Base-by-base conservation (phyloP, 2,113 vertebrate species). In the Anseranas semipalmata region DNA sequence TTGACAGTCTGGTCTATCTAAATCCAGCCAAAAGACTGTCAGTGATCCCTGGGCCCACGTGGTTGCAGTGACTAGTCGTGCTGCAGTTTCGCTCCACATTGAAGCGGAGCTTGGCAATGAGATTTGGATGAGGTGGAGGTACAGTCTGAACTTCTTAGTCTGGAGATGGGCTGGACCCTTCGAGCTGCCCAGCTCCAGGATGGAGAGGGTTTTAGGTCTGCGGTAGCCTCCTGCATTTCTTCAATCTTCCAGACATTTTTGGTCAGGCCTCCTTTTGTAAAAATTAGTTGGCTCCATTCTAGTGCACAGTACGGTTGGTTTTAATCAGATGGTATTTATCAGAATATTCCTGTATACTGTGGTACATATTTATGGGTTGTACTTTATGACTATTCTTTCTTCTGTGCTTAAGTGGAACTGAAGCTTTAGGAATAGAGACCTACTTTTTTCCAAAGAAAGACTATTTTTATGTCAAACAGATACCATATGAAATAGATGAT, bases 71-170 rank as follows among this genome's bases (percentile, higher is more conserved):
- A 48, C 59, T 18, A 8, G 27, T 39, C n/a, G 67, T 33, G 7
- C 19, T 24, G 37, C 43, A 24, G 68, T 13, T 82, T 21, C 28
- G 19, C 56, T 85, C 53, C 56, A 8, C 3, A 0, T 4, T 41
- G 72, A 37, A 27, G 41, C 2, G 37, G 46, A 41, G 52, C 33
- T 56, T 0, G 10, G n/a, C 19, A 35, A 1, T 12, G 70, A 41
- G 67, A 1, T 25, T 39, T 5, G 21, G 30, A 7, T 39, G 48
- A 65, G 50, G 6, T 30, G 39, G 41, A 72, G 59, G 12, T 21
- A 6, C 30, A 16, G 17, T 48, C 59, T 33, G 10, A 72, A 25
- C 35, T 66, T 39, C 0, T 0, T 4, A 24, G 52, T 8, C 22
- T 22, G 75, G 37, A 66, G 37, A 35, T 1, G 15, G 71, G 7